Conservation (phyloP, 1,140 invertebrate species). For the Drosophila lacertosa region DNA sequence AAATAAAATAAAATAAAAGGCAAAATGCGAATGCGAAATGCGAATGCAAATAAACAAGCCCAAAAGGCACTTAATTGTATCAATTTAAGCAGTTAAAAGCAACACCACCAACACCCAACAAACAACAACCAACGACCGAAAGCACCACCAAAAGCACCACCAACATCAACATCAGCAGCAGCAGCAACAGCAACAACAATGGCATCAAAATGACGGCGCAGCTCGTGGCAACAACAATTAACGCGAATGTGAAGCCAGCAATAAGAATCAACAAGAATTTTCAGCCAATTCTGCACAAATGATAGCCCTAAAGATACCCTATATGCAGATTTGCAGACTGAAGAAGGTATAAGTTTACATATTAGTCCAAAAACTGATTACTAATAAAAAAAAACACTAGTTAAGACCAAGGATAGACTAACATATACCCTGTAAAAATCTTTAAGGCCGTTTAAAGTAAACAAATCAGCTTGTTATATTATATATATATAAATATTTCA, state of each 20-base stretch:
- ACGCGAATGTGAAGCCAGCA: slow-evolving; percentile 19
- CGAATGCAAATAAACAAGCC: slow-evolving; percentile 68
- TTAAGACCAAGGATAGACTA: too few relatives aligned
- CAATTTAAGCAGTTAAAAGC: slow-evolving; percentile 70
- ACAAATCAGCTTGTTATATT: too few relatives aligned
- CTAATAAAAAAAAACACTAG: too few relatives aligned
- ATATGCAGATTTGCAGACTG: not conserved
- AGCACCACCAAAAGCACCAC: slow-evolving; percentile 3
- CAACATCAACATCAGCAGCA: not conserved
- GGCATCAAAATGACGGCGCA: slow-evolving; percentile 26
- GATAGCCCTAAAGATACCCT: slow-evolving; percentile 6
- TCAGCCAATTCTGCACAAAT: not conserved
- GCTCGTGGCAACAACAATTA: slow-evolving; percentile 32
- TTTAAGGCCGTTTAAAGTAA: too few relatives aligned
- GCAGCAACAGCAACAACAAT: not conserved
- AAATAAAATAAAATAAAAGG: slow-evolving; percentile 2
- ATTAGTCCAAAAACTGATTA: too few relatives aligned
- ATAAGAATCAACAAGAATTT: slow-evolving; percentile 5
- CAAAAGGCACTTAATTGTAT: slow-evolving; percentile 76
- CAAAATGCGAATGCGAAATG: slow-evolving; percentile 40
- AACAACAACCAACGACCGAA: slow-evolving; percentile 6
- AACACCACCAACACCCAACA: slow-evolving; percentile 20
- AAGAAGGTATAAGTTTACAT: too few relatives aligned
- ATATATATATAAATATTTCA: not conserved
- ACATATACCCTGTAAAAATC: slow-evolving; percentile 14